Evolutionary conservation across 2,888 invertebrate genomes (phyloP), one percentile per base, ranked within the genome.

Genomic region (Eurytoma adleriae): DNA sequence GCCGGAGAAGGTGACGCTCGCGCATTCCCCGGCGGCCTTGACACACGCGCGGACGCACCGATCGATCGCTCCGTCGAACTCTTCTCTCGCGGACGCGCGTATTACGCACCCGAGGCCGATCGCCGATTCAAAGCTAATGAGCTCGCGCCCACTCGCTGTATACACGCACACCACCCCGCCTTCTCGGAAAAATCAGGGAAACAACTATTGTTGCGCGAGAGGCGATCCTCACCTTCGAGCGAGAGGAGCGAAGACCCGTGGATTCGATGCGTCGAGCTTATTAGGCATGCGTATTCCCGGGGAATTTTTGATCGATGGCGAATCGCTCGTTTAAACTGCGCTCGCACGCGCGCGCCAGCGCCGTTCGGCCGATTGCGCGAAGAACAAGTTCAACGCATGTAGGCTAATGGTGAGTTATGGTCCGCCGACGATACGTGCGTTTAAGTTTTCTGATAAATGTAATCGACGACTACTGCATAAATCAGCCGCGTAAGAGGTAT

Each of bases 401-500:
- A 52, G 67, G 67, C 20, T 67, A 67, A 67, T 67, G 67, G 62
- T 40, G 40, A 40, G 40, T 40, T 40, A 40, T 40, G 40, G 40
- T 40, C 7, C 40, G 57, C n/a, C 10, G 18, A 12, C 57, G 57
- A 57, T 57, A 57, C 7, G 57, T 57, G 57, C 12, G 20, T 57
- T 57, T 57, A 20, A 20, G 20, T 20, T 57, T 57, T 57, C 57
- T 57, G 57, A 57, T 57, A 30, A n/a, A 30, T 66, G 30, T 66
- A 66, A 66, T 66, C 66, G 40, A 10, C n/a, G 18, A 18, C 66
- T 48, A 30, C 3, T 66, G n/a, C 66, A 40, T 66, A 66, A 66
- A 66, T 66, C 30, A 30, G 10, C 27, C 48, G 18, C 12, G 40
- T 48, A 27, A 40, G 48, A 24, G 30, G 1, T n/a, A 5, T 18